Base-by-base conservation (phyloP, 2,797 vertebrate species). In the Artibeus jamaicensis region DNA sequence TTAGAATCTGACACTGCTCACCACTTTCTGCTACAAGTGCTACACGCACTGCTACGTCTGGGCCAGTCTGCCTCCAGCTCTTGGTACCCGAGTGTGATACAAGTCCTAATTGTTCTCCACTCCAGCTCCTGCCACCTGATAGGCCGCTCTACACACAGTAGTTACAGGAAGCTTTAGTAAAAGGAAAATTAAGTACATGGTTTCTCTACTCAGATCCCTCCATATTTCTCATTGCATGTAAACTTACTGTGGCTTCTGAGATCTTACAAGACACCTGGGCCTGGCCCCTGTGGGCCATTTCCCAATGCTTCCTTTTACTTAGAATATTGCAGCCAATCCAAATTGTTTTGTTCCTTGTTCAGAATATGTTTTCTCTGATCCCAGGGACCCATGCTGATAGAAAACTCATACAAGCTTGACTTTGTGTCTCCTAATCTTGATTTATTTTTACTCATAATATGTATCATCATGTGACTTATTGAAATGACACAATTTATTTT, bases 171-270 rank as follows among this genome's bases (percentile, higher is more conserved):
- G 16, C 39, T 76, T 67, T 67, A 57, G 85, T 62, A 44, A 86
- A 91, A 78, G 73, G 15, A 70, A 89, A 95, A 91, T 46, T 62
- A 85, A 90, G 70, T 82, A 10, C 55, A 65, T 82, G 12, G 9
- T 34, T 62, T 90, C 48, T 82, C 39, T 87, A 12, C 22, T 92
- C 22, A 53, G 3, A 3, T 62, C 16, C 50, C 37, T 88, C 29
- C 34, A 53, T 6, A 42, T 62, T 95, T 88, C 42, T 37, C 24
- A 32, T 95, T 78, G 10, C 5, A 68, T 71, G 85, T 78, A 93
- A 90, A 78, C 34, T 78, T 34, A 37, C 2, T n/a, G 11, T 65
- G 71, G 42, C 42, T 71, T 77, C 5, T 9, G 44, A 83, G 6
- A 10, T 26, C n/a, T 22, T 46, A 10, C 1, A 65, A 44, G 26